Base-by-base conservation (phyloP, 1,140 invertebrate species). In the Drosophila truncata region DNA sequence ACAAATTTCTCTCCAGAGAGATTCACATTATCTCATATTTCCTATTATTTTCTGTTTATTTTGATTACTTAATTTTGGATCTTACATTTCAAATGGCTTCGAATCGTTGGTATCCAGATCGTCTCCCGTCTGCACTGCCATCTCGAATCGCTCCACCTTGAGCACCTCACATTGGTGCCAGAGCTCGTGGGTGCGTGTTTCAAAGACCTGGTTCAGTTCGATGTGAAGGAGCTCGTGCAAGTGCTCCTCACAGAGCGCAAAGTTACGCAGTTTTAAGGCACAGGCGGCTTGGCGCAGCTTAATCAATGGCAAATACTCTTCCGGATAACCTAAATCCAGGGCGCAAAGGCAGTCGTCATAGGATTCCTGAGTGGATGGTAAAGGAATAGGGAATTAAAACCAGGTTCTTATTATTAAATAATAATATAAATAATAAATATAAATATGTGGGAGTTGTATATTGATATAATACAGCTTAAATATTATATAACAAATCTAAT, bases 241-340 rank as follows among this genome's bases (percentile, higher is more conserved):
- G 70, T 87, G 83, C 66, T 82, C 75, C 66, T 87, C 83, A 65
- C 83, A 87, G 55, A 87, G 72, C 54, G 65, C 61, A 73, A 87
- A 87, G 66, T 87, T 87, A 52, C 83, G 83, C 64, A 87, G 44
- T 82, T 87, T 87, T 87, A 87, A 87, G 83, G 83, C 83, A 87
- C 83, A 87, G 66, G 83, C 76, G 83, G 83, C 83, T 87, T 87
- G 83, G 54, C 83, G 83, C 71, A 87, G 71, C 79, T 87, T 87
- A 65, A 87, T 85, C 64, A 87, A 67, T 58, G 83, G 70, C 62
- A 81, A 74, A 63, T 82, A 87, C 47, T 87, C 83, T 61, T 87
- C 83, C 50, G 83, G 83, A 74, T 84, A 87, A 61, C 83, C 83
- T 47, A 87, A 60, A 44, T 87, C 83, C 64, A 87, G 65, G 27